These are phyloP conservation scores for Falco peregrinus DNA, from an alignment of 2,797 vertebrate genomes.

Conservation along the genomic window DNA sequence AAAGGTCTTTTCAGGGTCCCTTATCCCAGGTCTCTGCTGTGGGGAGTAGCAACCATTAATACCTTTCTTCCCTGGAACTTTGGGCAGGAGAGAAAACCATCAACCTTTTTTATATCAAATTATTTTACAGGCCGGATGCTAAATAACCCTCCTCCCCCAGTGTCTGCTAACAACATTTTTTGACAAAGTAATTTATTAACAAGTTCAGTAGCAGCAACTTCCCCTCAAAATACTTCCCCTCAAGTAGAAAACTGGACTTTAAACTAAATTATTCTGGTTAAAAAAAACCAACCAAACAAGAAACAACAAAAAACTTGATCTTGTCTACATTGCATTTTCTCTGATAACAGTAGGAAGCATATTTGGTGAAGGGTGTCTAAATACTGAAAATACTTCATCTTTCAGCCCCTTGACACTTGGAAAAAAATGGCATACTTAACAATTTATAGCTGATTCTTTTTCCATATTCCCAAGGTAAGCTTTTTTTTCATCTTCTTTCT, in stretches of 20 bases:
- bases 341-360: not conserved
- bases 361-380: not conserved
- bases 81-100: not conserved
- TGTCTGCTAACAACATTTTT: not conserved
- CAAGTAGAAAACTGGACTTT: not conserved
- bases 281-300: too few relatives aligned
- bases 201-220: not conserved
- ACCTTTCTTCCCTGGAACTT: not conserved
- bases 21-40: not conserved
- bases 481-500: not conserved
- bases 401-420: not conserved
- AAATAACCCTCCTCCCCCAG: not conserved
- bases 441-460: not conserved
- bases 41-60: not conserved
- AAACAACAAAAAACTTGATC: not conserved
- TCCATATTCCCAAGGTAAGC: not conserved
- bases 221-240: not conserved
- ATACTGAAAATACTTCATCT: not conserved
- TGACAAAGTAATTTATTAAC: not conserved
- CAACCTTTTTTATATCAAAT: not conserved
- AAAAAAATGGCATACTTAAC: not conserved
- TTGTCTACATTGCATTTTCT: not conserved
- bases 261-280: not conserved
- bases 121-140: not conserved
- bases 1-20: not conserved